phyloP scores from a whole-genome alignment of 2,888 invertebrate genomes.

The Cremastinae sp. region DNA sequence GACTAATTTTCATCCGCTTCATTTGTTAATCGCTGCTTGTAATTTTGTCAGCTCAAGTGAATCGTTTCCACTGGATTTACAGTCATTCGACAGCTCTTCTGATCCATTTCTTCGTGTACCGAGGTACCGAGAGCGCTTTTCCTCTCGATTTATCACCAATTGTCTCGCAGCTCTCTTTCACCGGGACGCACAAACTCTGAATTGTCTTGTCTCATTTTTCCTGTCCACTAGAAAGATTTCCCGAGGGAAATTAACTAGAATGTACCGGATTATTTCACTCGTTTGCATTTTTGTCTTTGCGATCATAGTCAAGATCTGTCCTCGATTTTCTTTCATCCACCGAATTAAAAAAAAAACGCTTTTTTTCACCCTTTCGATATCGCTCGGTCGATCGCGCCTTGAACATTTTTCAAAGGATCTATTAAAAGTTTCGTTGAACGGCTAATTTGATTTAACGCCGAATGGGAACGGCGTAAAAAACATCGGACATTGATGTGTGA shows the following conservation, averaged over 20 bases:
- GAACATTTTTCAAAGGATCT: too few relatives aligned
- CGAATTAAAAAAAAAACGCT: background rate
- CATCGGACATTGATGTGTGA: conserved; percentile 9
- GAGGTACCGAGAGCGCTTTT: conserved; percentile 2
- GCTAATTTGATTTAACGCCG: too few relatives aligned
- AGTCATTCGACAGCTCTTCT: background rate
- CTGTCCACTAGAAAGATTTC: conserved; percentile 45
- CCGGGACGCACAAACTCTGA: conserved; percentile 13
- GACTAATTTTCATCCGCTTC: too few relatives aligned
- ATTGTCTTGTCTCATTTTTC: conserved; percentile 23
- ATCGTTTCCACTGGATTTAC: background rate
- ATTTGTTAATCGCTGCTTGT: too few relatives aligned
- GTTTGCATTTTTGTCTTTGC: conserved; percentile 32
- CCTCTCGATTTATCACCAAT: conserved; percentile 45
- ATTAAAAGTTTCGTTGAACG: too few relatives aligned
- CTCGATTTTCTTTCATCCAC: too few relatives aligned
- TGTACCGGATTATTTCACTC: conserved; percentile 24
- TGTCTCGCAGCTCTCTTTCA: conserved; percentile 11
- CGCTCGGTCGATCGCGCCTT: too few relatives aligned
- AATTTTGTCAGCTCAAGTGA: too few relatives aligned
- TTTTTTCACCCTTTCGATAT: background rate
- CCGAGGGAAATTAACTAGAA: conserved; percentile 56
- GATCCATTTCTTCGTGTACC: background rate
- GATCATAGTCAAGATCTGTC: conserved; percentile 27
- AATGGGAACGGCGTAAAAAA: background rate